Conservation (phyloP, 2,113 vertebrate species). For the Dermatemys mawii region DNA sequence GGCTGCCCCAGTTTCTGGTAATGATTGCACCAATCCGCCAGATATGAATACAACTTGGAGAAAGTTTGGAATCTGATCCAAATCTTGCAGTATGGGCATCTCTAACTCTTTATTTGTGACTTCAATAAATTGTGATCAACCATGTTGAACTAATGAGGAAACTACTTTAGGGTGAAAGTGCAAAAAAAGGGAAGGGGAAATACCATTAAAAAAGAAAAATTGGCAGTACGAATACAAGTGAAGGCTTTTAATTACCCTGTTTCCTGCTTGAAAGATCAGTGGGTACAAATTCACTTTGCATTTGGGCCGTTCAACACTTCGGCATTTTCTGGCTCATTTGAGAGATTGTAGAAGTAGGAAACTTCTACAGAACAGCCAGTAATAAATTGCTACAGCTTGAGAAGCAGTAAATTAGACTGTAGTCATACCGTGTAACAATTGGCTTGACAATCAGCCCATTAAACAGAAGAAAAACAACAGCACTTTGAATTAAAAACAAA, state of each 20-base stretch:
- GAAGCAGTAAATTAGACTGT: neutral
- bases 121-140: neutral
- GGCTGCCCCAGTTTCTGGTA: neutral
- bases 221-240: conserved; percentile 15
- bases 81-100: conserved; percentile 44
- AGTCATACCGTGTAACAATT: neutral
- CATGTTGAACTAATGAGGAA: neutral
- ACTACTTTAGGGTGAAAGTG: neutral
- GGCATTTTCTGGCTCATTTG: conserved; percentile 6
- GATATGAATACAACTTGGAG: conserved; percentile 15
- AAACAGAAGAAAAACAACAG: neutral
- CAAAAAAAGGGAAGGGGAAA: neutral
- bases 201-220: neutral
- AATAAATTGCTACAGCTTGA: neutral
- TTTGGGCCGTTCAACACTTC: neutral
- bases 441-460: neutral
- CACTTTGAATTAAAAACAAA: neutral
- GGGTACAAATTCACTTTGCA: neutral
- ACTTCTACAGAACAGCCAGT: neutral
- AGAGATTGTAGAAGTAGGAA: neutral
- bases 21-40: conserved; percentile 20
- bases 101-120: conserved; percentile 61
- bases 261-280: conserved; percentile 18
- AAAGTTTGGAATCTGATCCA: conserved; percentile 58
- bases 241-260: neutral